phyloP scores from a whole-genome alignment of 2,797 vertebrate genomes.

The Picus viridis region DNA sequence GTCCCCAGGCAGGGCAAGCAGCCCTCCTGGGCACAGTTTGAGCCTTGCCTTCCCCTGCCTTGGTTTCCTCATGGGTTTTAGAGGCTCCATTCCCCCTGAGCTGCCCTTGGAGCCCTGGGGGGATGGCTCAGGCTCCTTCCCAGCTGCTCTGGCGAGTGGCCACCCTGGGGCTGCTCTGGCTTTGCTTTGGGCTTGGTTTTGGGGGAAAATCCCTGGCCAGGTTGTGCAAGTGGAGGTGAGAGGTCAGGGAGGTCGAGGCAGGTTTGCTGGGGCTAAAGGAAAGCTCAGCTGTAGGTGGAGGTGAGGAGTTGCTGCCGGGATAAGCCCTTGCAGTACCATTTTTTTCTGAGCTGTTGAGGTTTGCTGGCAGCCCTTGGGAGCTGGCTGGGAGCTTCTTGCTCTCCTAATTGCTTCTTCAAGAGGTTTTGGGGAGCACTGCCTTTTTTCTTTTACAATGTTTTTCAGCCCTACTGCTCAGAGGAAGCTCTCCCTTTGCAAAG shows the following conservation, averaged over 20 bases:
- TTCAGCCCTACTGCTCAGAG: background rate
- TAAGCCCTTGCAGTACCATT: no score
- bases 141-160: no score
- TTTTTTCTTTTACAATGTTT: background rate
- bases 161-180: background rate
- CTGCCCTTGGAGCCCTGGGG: background rate
- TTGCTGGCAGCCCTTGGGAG: background rate
- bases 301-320: background rate
- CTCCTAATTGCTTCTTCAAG: background rate
- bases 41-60: no score
- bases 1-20: no score
- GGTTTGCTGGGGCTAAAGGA: rapidly evolving
- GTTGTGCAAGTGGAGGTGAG: background rate
- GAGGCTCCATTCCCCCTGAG: background rate
- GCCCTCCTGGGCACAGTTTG: background rate
- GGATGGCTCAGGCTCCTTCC: background rate
- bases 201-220: rapidly evolving
- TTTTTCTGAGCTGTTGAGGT: background rate
- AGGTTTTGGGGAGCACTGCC: rapidly evolving
- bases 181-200: background rate
- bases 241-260: rapidly evolving
- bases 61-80: rapidly evolving
- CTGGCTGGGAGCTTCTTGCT: background rate
- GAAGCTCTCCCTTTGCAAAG: background rate
- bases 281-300: background rate